These are phyloP conservation scores for Dendrophyllia cribrosa DNA, from an alignment of 64 coral and sea anemone species.

Conservation along the genomic window DNA sequence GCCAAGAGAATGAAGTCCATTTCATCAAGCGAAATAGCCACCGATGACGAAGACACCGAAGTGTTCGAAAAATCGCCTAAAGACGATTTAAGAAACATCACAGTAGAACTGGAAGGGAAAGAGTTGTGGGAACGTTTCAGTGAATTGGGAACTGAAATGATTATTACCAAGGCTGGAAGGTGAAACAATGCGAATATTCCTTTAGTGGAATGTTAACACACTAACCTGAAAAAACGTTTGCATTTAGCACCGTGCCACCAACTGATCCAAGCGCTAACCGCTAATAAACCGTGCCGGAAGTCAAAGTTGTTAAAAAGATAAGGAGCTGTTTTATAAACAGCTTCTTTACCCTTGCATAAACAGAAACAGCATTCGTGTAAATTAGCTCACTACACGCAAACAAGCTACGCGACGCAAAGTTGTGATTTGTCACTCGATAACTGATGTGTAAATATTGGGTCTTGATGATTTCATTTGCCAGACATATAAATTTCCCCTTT, in stretches of 20 bases:
- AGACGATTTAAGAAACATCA: constrained; percentile 79
- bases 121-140: constrained; percentile 98
- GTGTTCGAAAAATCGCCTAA: constrained; percentile 28
- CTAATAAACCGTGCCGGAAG: constrained; percentile 51
- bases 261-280: constrained; percentile 29
- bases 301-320: constrained; percentile 61
- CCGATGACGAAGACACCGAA: constrained; percentile 46
- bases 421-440: constrained; percentile 39
- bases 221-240: constrained; percentile 25
- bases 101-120: constrained; percentile 86
- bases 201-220: not conserved
- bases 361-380: not conserved
- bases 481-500: not conserved
- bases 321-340: constrained; percentile 55
- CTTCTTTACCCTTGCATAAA: constrained; percentile 24
- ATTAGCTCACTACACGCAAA: constrained; percentile 32
- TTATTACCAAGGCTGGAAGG: constrained; percentile 99
- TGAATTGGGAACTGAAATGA: constrained; percentile 99
- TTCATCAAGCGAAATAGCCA: constrained; percentile 15
- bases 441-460: not conserved
- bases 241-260: constrained; percentile 31
- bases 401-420: constrained; percentile 15
- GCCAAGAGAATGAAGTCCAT: constrained; percentile 46
- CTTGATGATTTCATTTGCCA: constrained; percentile 29
- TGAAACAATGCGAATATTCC: constrained; percentile 30